Conservation (phyloP, 2,888 invertebrate species). For the Neuroscelio doddi region DNA sequence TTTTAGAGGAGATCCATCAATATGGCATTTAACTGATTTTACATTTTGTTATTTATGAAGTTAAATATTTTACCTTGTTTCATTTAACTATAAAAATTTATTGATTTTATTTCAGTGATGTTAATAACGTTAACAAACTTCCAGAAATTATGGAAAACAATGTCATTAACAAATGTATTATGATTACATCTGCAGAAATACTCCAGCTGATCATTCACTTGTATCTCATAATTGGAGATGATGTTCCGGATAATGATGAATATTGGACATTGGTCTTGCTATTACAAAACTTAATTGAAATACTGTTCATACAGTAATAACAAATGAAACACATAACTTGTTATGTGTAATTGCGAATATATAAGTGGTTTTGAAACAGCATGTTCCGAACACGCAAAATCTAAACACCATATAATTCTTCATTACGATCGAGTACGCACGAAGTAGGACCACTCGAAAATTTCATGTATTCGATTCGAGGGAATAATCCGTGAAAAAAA, state of each 20-base stretch:
- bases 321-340: slow-evolving; percentile 20
- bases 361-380: too few relatives aligned
- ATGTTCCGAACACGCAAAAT: too few relatives aligned
- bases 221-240: slow-evolving; percentile 27
- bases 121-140: slow-evolving; percentile 35
- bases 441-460: too few relatives aligned
- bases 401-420: too few relatives aligned
- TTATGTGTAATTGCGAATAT: too few relatives aligned
- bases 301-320: slow-evolving; percentile 9
- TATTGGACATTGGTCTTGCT: slow-evolving; percentile 20
- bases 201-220: slow-evolving; percentile 23
- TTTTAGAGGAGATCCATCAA: slow-evolving; percentile 24
- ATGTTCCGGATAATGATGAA: slow-evolving; percentile 11
- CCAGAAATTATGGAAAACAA: slow-evolving; percentile 34
- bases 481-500: too few relatives aligned
- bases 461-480: too few relatives aligned
- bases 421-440: too few relatives aligned
- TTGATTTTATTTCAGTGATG: slow-evolving; percentile 30
- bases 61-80: slow-evolving; percentile 19
- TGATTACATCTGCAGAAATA: slow-evolving; percentile 32
- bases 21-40: slow-evolving; percentile 25
- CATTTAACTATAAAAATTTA: slow-evolving; percentile 23
- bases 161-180: slow-evolving; percentile 29
- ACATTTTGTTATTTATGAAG: slow-evolving; percentile 17
- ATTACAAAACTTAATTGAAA: slow-evolving; percentile 12